Evolutionary conservation across 2,888 invertebrate genomes (phyloP), one percentile per base, ranked within the genome.

Genomic region (Troides aeacus): DNA sequence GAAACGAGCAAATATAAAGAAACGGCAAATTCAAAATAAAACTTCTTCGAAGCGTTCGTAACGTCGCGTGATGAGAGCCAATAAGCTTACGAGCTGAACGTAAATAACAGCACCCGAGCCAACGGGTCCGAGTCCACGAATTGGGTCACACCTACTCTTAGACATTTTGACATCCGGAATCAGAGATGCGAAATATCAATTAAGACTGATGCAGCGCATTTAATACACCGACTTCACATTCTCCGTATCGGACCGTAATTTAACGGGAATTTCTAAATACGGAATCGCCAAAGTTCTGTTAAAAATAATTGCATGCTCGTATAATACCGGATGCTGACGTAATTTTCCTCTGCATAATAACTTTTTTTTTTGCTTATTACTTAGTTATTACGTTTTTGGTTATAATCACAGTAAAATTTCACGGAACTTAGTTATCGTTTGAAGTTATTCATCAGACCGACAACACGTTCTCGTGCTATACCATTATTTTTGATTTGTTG

Each of bases 41-140:
- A 65, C 46, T 65, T 42, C 61, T 64, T 46, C 24, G 64, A 57
- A 57, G 61, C 57, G 65, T 62, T 62, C n/a, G 39, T 17, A 57
- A 7, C 24, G 62, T 69, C 69, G 69, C 69, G 65, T 65, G 69
- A 62, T 62, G 42, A 42, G 18, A 65, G 62, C 62, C 69, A 69
- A 65, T 69, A 62, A 65, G 58, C 57, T 62, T 42, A 57, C 42
- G 3, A 65, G 64, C 61, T 23, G 65, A 62, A 65, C 69, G 69
- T 69, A 57, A 65, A 57, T 69, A 69, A 69, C 69, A 69, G 69
- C 64, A 69, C 61, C 46, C 24, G 56, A 65, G 53, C 50, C 69
- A 65, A 62, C 65, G 69, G 62, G 17, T 58, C n/a, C 62, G 15
- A 58, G 21, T 62, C n/a, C 62, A 7, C 2, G 30, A 69, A 65